Percentiles rank a stretch among this genome's conserved stretches.
These are phyloP conservation scores for Tinea pellionella DNA, from an alignment of 2,888 invertebrate genomes.

Conservation along the genomic window DNA sequence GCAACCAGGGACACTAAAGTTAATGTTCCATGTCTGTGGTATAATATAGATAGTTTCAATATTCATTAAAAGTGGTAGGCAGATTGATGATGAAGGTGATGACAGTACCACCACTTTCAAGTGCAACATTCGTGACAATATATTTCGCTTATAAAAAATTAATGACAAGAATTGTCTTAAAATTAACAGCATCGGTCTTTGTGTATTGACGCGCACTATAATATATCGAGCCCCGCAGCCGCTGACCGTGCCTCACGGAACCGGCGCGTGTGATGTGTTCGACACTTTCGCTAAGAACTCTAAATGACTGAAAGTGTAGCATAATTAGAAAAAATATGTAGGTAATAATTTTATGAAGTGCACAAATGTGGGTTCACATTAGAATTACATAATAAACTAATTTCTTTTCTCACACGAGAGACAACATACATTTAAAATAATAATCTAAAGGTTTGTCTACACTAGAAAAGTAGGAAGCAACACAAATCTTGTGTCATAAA, in stretches of 20 bases:
- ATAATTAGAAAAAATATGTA: neutral
- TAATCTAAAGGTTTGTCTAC: neutral
- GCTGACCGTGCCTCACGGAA: constrained; percentile 10
- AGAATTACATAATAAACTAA: no score
- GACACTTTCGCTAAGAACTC: constrained; percentile 16
- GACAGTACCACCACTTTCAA: constrained; percentile 5
- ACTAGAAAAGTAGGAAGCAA: neutral
- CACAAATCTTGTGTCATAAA: neutral
- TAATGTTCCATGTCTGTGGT: no score
- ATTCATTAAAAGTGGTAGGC: no score
- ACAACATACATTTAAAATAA: constrained; percentile 4
- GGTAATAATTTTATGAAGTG: neutral
- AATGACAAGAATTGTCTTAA: neutral
- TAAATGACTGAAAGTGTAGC: neutral
- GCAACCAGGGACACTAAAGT: no score
- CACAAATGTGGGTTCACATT: neutral
- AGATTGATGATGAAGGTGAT: no score
- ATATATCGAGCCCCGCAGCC: neutral
- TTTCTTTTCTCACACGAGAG: neutral
- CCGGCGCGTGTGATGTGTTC: neutral
- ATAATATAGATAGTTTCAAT: no score
- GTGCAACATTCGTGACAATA: neutral
- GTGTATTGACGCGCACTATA: neutral
- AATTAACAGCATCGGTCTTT: neutral
- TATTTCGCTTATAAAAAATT: no score